Evolutionary conservation across 2,113 vertebrate species (phyloP).

Genomic region (Corydoras maculifer): DNA sequence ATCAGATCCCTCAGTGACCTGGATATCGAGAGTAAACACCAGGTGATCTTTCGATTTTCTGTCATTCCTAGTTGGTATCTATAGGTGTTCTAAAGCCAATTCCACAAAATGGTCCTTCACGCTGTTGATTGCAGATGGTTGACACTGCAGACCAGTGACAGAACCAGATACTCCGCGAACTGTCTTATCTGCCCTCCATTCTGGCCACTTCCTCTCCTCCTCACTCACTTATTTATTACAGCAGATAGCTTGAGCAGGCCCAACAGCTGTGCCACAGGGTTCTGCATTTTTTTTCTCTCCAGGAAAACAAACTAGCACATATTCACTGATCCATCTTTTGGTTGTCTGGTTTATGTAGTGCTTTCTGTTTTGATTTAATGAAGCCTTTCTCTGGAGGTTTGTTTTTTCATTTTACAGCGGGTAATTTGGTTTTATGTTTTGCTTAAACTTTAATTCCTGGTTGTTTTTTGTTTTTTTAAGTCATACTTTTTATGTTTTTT

Average conservation of each 20-base stretch:
- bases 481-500: not conserved
- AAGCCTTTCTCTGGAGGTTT: not conserved
- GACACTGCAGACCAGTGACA: slow-evolving; percentile 2
- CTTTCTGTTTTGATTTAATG: not conserved
- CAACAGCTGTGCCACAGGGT: not conserved
- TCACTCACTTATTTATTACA: slow-evolving; percentile 8
- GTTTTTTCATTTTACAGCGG: not conserved
- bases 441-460: not conserved
- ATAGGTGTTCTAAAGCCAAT: not conserved
- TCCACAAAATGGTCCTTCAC: not conserved
- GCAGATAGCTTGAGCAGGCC: not conserved
- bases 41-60: not conserved
- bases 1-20: no score
- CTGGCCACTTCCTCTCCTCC: not conserved
- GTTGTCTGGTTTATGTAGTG: not conserved
- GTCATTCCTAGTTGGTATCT: not conserved
- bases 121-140: not conserved
- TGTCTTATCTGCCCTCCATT: not conserved
- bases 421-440: slow-evolving; percentile 18
- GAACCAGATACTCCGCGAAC: not conserved
- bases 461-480: not conserved
- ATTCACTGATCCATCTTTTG: not conserved
- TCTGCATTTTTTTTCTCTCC: not conserved
- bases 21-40: no score
- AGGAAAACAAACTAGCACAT: not conserved